Conservation (phyloP, 1,140 invertebrate genomes). For the Apocrypta bakeri region DNA sequence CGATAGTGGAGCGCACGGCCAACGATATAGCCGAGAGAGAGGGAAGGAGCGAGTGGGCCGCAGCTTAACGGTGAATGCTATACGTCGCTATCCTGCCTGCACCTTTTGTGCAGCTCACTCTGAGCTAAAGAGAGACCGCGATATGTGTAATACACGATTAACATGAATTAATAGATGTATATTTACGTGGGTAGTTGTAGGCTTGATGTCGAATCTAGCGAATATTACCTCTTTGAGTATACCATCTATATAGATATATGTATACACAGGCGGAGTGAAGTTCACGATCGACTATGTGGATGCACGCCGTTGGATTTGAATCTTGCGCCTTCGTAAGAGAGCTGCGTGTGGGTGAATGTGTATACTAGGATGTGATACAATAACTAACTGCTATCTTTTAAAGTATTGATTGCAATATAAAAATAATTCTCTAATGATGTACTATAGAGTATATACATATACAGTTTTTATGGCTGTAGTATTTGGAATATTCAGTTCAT, state of each 20-base stretch:
- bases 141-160: slow-evolving; percentile 30
- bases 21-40: not conserved
- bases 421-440: too few species aligned
- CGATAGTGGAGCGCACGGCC: slow-evolving; percentile 33
- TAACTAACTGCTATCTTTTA: not conserved
- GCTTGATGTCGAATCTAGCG: not conserved
- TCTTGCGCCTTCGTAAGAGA: too few species aligned
- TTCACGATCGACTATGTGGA: slow-evolving; percentile 33
- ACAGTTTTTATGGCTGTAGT: too few species aligned
- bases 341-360: too few species aligned
- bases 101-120: not conserved
- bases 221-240: not conserved
- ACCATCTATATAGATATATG: not conserved
- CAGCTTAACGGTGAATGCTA: slow-evolving; percentile 45
- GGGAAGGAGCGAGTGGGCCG: slow-evolving; percentile 34
- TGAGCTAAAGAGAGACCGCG: not conserved
- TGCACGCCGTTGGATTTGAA: too few species aligned
- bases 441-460: too few species aligned
- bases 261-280: slow-evolving; percentile 21
- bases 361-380: too few species aligned
- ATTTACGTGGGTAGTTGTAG: not conserved
- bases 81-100: not conserved
- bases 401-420: not conserved
- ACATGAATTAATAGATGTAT: slow-evolving; percentile 40
- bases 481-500: too few species aligned